These are phyloP conservation scores for Porites lutea DNA, from an alignment of 64 coral and sea anemone genomes.

Conservation along the genomic window DNA sequence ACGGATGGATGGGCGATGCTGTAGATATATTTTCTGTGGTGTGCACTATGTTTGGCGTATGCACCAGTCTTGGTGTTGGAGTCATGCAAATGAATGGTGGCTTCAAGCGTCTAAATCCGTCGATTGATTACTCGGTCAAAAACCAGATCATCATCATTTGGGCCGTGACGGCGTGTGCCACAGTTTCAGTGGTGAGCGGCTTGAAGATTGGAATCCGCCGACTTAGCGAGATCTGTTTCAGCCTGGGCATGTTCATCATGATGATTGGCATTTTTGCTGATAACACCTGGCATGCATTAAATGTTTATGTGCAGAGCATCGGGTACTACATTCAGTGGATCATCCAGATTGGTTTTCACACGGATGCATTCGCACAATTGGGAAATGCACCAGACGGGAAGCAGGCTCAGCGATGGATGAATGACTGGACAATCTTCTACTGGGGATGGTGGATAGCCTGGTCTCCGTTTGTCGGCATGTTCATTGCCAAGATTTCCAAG, in stretches of 20 bases:
- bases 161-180: constrained; percentile 49
- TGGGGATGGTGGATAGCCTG: constrained; percentile 85
- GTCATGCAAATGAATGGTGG: constrained; percentile 62
- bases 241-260: constrained; percentile 63
- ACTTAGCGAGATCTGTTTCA: constrained; percentile 64
- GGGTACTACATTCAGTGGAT: constrained; percentile 67
- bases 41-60: constrained; percentile 81
- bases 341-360: constrained; percentile 70
- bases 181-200: constrained; percentile 55
- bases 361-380: constrained; percentile 72
- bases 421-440: constrained; percentile 76
- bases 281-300: constrained; percentile 59
- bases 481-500: constrained; percentile 61
- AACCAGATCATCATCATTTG: constrained; percentile 69
- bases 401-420: constrained; percentile 63
- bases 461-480: constrained; percentile 69
- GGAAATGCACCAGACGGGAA: constrained; percentile 63
- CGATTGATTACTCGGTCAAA: not conserved
- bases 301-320: constrained; percentile 60
- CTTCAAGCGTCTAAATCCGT: constrained; percentile 42
- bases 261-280: constrained; percentile 35
- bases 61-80: constrained; percentile 81
- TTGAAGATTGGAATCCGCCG: constrained; percentile 70
- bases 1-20: constrained; percentile 65
- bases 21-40: constrained; percentile 81